Evolutionary conservation across 1,140 invertebrate species (phyloP).

Genomic region (Myzus persicae): DNA sequence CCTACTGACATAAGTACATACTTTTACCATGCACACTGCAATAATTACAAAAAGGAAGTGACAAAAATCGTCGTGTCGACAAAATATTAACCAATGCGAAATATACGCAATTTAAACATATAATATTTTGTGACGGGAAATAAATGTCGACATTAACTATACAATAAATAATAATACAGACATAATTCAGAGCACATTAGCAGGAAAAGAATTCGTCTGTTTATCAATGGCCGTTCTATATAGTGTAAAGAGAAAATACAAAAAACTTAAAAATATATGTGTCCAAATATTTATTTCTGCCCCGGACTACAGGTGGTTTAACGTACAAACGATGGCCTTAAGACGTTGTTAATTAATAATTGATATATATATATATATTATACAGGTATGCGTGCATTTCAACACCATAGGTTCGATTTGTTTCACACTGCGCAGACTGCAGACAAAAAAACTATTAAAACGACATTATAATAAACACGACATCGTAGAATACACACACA

Average conservation of each 20-base stretch:
- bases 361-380: background rate
- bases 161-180: background rate
- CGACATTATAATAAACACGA: background rate
- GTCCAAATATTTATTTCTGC: background rate
- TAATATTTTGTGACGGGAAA: background rate
- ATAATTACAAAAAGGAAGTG: background rate
- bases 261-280: background rate
- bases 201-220: background rate
- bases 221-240: background rate
- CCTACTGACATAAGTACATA: background rate
- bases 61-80: background rate
- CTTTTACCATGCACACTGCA: background rate
- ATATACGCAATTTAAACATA: background rate
- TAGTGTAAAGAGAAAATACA: background rate
- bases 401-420: background rate
- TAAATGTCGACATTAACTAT: background rate
- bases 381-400: background rate
- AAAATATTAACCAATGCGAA: background rate
- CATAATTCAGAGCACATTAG: background rate
- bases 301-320: background rate
- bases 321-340: background rate
- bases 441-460: conserved; percentile 7
- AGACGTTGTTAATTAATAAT: background rate
- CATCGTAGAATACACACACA: background rate
- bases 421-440: background rate